These are phyloP conservation scores for Orius insidiosus DNA, from an alignment of 1,140 invertebrate species.

Conservation along the genomic window DNA sequence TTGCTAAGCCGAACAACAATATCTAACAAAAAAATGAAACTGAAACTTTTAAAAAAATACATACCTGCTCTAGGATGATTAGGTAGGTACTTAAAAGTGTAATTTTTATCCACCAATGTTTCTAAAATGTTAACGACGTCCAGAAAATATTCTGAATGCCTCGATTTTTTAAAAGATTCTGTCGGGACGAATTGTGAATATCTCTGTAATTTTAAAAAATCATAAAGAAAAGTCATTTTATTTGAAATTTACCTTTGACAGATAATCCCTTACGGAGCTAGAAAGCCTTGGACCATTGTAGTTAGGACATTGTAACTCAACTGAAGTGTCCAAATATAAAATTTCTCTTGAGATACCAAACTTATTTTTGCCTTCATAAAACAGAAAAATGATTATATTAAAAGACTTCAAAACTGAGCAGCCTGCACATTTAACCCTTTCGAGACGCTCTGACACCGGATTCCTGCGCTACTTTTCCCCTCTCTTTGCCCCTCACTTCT, in stretches of 20 bases:
- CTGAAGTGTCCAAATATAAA: background rate
- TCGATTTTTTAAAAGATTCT: background rate
- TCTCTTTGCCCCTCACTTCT: no score
- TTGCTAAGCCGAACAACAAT: conserved; percentile 1
- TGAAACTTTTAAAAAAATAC: conserved; percentile 1
- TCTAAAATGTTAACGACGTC: background rate
- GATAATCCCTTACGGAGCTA: background rate
- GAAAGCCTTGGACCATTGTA: background rate
- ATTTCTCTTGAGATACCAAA: background rate
- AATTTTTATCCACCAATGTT: background rate
- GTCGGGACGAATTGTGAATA: background rate
- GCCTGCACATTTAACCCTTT: no score
- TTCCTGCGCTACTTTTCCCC: no score
- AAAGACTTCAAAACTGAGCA: no score
- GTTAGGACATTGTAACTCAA: background rate
- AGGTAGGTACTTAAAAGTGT: conserved; percentile 4
- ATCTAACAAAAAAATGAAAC: conserved; percentile 1
- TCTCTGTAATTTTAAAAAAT: background rate
- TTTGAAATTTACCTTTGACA: conserved; percentile 2
- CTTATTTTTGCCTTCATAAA: conserved; percentile 2
- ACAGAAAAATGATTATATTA: background rate
- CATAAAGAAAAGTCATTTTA: background rate
- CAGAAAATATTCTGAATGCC: background rate
- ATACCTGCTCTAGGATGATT: conserved; percentile 9
- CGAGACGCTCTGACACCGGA: no score